Evolutionary conservation across 2,797 vertebrate genomes (phyloP), one percentile per base, ranked within the genome.

Genomic region (Gobionotothen gibberifrons): DNA sequence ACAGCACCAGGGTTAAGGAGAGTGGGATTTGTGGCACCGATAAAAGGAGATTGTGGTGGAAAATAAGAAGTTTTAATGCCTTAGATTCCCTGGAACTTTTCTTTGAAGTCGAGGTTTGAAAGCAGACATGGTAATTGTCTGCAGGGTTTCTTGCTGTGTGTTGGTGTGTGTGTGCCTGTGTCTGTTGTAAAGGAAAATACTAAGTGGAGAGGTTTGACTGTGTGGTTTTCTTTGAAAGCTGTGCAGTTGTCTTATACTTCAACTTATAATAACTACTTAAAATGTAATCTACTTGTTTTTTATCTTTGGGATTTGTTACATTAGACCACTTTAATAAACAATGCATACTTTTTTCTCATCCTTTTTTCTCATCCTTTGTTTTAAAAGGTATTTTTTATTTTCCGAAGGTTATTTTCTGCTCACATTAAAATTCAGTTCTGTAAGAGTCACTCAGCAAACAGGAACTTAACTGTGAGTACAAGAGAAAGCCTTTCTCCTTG

Each of bases 41-140:
- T 89, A 88, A 88, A 91, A 86, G 78, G 29, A 84, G 84, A 85
- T 83, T 72, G 73, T 71, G 65, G 71, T 84, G 85, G 82, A 79
- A 90, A 90, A 87, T 85, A 89, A 90, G 77, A 91, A 42, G 78
- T 92, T 92, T 89, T 89, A 92, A 90, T 90, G 79, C 86, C 83
- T 82, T 17, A 58, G 81, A 91, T 90, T 90, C 85, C 74, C 81
- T 61, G 79, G 84, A 83, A 82, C 74, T 73, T 77, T 82, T 80
- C 80, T 92, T 91, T 91, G 84, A 92, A 86, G 87, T 92, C 26
- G 2, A 75, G 67, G 79, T 85, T 86, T 88, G 79, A 85, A 85
- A 86, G 84, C 79, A 83, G 82, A 88, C 87, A 76, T 81, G 80
- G 85, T 92, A 93, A 92, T 93, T 91, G 86, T 91, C 85, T 91